Evolutionary conservation across 2,113 vertebrate species (phyloP).

Genomic region (Falco punctatus): DNA sequence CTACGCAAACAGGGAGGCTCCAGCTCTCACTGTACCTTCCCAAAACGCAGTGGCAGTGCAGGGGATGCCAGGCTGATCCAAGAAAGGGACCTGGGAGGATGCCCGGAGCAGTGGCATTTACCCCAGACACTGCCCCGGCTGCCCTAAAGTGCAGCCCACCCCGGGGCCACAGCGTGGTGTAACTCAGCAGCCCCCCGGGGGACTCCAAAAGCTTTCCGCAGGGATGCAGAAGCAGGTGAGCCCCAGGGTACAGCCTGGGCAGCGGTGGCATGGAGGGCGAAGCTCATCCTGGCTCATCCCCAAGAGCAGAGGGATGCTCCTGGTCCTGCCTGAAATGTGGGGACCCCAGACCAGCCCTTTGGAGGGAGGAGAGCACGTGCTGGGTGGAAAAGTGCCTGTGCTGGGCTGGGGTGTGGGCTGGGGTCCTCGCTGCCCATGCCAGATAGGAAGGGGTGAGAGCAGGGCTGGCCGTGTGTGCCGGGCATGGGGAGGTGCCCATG

Average conservation of each 20-base stretch:
- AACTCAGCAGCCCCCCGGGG: neutral
- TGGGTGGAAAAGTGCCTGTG: neutral
- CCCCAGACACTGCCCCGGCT: rapidly evolving
- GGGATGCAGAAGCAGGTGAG: neutral
- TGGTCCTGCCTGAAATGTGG: neutral
- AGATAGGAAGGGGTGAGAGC: neutral
- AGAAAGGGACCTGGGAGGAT: too few relatives aligned
- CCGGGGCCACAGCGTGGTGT: neutral
- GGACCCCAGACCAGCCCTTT: neutral
- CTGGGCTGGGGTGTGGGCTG: neutral
- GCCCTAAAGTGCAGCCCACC: neutral
- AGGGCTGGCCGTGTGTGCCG: neutral
- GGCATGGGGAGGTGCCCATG: neutral
- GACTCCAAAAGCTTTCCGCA: neutral
- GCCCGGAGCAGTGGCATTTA: neutral
- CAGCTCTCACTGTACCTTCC: neutral
- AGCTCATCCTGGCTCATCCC: neutral
- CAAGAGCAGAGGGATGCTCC: neutral
- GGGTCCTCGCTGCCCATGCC: neutral
- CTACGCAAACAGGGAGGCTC: neutral
- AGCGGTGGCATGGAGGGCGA: rapidly evolving
- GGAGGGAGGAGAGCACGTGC: neutral
- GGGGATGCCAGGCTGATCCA: neutral
- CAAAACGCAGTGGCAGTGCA: rapidly evolving
- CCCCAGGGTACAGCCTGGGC: neutral